Base-by-base conservation (phyloP, 2,113 vertebrate genomes). In the Cochlearius cochlearius region DNA sequence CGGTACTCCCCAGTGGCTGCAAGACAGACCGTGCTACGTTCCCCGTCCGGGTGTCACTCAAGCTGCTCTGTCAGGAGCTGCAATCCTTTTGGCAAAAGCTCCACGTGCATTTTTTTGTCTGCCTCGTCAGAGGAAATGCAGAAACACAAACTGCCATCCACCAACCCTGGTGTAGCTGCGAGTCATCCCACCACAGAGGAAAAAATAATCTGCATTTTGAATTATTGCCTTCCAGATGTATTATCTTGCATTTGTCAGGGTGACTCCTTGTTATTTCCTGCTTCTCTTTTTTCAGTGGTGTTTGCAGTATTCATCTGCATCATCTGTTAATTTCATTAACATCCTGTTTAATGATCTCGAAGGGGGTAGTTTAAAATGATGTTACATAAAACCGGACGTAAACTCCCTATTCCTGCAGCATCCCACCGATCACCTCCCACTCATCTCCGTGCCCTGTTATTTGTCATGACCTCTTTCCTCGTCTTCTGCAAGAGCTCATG, bases 271-370 rank as follows among this genome's bases (percentile, higher is more conserved):
- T 94, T 93, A 95, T 84, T 97, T 97, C 92, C 96, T 84, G 87
- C 75, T 82, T 94, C 92, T 89, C 83, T 88, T 71, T 93, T 94
- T 95, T 52, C 88, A 92, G 0, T 88, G 43, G 59, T 53, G 87
- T 90, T 92, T 95, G 89, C 94, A 97, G 89, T 96, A 93, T 77
- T 88, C 78, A 39, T 88, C 68, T 30, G n/a, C 73, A 94, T 96
- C 88, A 80, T 90, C 92, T 97, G 96, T 71, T 95, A 93, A 97
- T 97, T 97, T 95, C 91, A 94, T 97, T 96, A 96, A 85, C 68
- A 91, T 87, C 36, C 38, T 78, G 18, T 66, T 94, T 94, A 86
- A 94, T 86, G 75, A 96, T 84, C 78, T 90, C 19, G 9, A 91
- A 94, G 55, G 36, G 56, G 39, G 56, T 55, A 96, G 60, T 34